These are phyloP conservation scores for Temnothorax unifasciatus DNA, from an alignment of 2,888 invertebrate species.

Conservation along the genomic window DNA sequence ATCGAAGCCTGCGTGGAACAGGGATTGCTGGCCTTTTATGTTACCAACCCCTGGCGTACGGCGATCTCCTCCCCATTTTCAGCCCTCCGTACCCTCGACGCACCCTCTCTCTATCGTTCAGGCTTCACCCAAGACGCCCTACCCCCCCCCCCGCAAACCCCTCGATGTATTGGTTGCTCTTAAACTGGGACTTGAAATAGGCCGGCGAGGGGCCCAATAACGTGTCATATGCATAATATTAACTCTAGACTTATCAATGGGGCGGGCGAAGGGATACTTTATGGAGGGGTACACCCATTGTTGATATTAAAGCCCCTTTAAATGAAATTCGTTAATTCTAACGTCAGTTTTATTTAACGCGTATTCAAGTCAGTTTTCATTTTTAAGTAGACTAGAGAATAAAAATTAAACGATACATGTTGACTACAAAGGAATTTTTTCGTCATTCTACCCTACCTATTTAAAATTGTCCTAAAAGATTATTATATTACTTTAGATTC, in stretches of 20 bases:
- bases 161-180: constrained; percentile 7
- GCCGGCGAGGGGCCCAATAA: constrained; percentile 18
- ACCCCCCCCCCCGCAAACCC: constrained; percentile 30
- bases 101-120: constrained; percentile 15
- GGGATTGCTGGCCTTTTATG: constrained; percentile 84
- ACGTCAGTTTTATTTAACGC: neutral
- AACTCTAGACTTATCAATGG: constrained; percentile 24
- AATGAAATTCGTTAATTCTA: constrained; percentile 14
- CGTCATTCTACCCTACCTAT: neutral
- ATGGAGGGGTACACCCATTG: neutral
- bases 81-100: constrained; percentile 59
- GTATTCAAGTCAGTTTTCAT: neutral
- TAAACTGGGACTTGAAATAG: constrained; percentile 26
- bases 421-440: neutral
- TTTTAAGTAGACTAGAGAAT: neutral
- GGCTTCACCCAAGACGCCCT: constrained; percentile 50
- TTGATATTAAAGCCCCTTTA: constrained; percentile 28
- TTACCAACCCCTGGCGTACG: constrained; percentile 70
- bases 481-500: neutral
- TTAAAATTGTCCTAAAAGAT: neutral
- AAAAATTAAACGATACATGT: neutral
- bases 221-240: constrained; percentile 37
- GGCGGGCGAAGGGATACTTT: neutral
- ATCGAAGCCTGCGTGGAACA: constrained; percentile 82
- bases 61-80: constrained; percentile 49